A percentile compares a stretch with the other conserved stretches of the same genome.
These are phyloP conservation scores for Coendou prehensilis DNA, from an alignment of 2,797 vertebrate species.

Conservation along the genomic window DNA sequence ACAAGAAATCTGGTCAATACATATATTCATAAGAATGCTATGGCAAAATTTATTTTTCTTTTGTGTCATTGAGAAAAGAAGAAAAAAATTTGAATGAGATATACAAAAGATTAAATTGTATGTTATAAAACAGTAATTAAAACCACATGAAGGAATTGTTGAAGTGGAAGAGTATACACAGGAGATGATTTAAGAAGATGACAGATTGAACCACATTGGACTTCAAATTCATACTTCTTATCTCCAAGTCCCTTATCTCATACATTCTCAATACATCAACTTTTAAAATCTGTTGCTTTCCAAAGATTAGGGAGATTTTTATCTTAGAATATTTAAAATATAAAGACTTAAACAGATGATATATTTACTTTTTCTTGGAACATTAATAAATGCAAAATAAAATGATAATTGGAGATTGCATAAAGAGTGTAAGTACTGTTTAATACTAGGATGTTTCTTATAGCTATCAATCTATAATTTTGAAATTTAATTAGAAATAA, in stretches of 20 bases:
- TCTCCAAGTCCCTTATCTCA: neutral
- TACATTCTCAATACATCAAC: neutral
- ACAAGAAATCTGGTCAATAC: too few relatives aligned
- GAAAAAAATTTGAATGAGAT: neutral
- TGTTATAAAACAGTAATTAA: neutral
- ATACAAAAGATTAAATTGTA: neutral
- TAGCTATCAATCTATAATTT: neutral
- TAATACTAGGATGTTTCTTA: neutral
- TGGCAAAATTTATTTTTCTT: neutral
- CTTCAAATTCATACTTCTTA: neutral
- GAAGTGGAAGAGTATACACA: neutral
- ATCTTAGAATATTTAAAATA: neutral
- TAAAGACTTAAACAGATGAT: neutral
- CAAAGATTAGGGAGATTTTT: neutral
- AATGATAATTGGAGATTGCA: neutral
- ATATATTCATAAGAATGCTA: neutral
- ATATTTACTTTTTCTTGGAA: neutral
- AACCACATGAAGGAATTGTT: neutral
- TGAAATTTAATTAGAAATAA: neutral
- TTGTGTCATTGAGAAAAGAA: neutral
- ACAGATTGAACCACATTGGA: neutral
- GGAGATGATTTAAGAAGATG: neutral
- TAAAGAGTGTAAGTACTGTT: neutral
- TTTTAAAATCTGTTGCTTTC: constrained; percentile 11
- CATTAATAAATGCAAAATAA: neutral